These are phyloP conservation scores for Varanus komodoensis DNA, from an alignment of 2,113 vertebrate genomes.

Conservation along the genomic window DNA sequence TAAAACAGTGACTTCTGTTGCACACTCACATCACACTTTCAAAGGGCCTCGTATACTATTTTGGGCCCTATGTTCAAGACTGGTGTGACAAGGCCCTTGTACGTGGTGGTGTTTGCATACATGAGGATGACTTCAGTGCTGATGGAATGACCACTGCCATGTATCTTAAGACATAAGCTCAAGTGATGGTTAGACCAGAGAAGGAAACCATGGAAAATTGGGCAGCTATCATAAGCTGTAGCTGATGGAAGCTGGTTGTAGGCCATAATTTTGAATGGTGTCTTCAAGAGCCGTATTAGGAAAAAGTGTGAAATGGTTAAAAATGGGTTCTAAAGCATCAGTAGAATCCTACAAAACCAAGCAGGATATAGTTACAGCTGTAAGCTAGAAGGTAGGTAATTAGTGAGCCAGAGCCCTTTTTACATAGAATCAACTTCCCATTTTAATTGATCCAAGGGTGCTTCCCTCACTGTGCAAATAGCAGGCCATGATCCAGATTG, in stretches of 20 bases:
- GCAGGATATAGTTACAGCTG: background rate
- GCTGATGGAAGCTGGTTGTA: background rate
- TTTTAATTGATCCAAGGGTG: background rate
- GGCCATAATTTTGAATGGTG: background rate
- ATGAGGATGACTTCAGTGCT: background rate
- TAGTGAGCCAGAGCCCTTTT: background rate
- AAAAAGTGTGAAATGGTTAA: background rate
- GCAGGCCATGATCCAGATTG: too few relatives aligned
- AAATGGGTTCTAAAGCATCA: background rate
- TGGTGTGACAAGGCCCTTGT: background rate
- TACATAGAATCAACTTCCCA: background rate
- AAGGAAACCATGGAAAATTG: background rate
- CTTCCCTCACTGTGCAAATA: too few relatives aligned
- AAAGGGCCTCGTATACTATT: background rate
- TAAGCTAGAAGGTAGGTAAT: background rate
- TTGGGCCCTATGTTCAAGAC: background rate
- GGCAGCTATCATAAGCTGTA: background rate
- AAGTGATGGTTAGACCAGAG: background rate
- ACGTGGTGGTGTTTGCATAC: too few relatives aligned
- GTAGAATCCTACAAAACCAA: background rate
- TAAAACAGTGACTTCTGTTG: background rate
- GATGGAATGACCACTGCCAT: background rate
- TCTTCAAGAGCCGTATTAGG: background rate
- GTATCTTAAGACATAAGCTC: background rate
- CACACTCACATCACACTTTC: background rate